phyloP scores from a whole-genome alignment of 1,140 invertebrate genomes.

The Penaeus chinensis region DNA sequence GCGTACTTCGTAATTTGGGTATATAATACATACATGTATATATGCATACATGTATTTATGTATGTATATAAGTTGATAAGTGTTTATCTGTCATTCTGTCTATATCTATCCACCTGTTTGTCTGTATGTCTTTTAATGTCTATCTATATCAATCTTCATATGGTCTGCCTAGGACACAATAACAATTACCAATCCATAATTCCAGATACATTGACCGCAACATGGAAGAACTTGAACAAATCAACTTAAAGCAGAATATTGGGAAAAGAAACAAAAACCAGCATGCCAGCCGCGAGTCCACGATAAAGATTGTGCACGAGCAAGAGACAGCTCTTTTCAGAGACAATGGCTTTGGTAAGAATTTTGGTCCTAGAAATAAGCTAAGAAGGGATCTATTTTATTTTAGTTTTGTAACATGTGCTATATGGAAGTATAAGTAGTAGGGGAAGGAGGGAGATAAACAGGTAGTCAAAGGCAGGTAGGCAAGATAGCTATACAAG shows the following conservation, averaged over 20 bases:
- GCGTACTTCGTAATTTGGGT: too few species aligned
- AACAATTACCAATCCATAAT: not conserved
- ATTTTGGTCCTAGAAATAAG: not conserved
- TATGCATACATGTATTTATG: too few species aligned
- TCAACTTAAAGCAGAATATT: slow-evolving; percentile 41
- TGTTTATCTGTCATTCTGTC: too few species aligned
- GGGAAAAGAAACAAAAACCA: slow-evolving; percentile 30
- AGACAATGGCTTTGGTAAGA: slow-evolving; percentile 43
- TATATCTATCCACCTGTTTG: too few species aligned
- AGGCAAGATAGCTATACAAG: not conserved
- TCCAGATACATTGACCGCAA: slow-evolving; percentile 53
- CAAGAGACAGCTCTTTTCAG: slow-evolving; percentile 39
- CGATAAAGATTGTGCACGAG: slow-evolving; percentile 36
- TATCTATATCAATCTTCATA: too few species aligned
- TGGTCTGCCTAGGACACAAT: too few species aligned
- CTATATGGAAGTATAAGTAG: not conserved
- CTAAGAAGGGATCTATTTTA: too few species aligned
- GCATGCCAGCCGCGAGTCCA: slow-evolving; percentile 45
- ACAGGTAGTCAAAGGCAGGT: not conserved
- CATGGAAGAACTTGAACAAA: slow-evolving; percentile 42
- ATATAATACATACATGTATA: too few species aligned
- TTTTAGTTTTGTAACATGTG: not conserved
- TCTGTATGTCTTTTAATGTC: too few species aligned
- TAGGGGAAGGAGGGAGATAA: not conserved
- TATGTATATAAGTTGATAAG: too few species aligned